Percentiles rank a stretch among this genome's conserved stretches.
These are phyloP conservation scores for Lycaena phlaeas DNA, from an alignment of 2,888 invertebrate genomes.

Conservation along the genomic window DNA sequence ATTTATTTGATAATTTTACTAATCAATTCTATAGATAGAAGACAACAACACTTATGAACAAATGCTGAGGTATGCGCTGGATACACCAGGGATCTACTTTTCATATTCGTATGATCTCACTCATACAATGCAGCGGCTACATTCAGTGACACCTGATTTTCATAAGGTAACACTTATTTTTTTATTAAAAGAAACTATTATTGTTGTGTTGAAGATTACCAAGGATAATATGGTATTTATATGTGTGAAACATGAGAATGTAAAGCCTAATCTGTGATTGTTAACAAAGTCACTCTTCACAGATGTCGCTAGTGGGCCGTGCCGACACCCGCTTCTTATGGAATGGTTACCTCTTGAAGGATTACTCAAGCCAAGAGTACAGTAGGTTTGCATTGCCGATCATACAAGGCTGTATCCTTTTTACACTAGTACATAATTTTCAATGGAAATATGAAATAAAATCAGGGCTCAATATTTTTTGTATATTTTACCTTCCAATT, in stretches of 20 bases:
- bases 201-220: too few relatives aligned
- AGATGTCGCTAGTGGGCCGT: slow-evolving; percentile 82
- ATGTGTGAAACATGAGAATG: too few relatives aligned
- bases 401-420: slow-evolving; percentile 91
- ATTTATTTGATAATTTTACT: too few relatives aligned
- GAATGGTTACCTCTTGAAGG: slow-evolving; percentile 88
- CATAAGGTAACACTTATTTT: slow-evolving; percentile 73
- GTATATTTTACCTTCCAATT: too few relatives aligned
- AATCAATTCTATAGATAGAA: slow-evolving; percentile 68
- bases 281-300: slow-evolving; percentile 11
- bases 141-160: slow-evolving; percentile 88
- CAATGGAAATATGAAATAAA: too few relatives aligned
- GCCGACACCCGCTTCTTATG: slow-evolving; percentile 94
- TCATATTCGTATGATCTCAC: slow-evolving; percentile 95
- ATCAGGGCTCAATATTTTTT: background rate
- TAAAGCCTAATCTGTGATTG: background rate
- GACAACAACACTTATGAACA: slow-evolving; percentile 88
- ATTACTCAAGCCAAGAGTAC: slow-evolving; percentile 83
- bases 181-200: too few relatives aligned
- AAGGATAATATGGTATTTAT: too few relatives aligned
- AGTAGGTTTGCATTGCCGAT: slow-evolving; percentile 89
- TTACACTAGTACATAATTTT: background rate
- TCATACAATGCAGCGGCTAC: slow-evolving; percentile 90
- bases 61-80: slow-evolving; percentile 87
- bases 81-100: slow-evolving; percentile 92